A percentile compares a stretch with the other conserved stretches of the same genome.
These are phyloP conservation scores for Amblyornis subalaris DNA, from an alignment of 2,113 vertebrate species.

Conservation along the genomic window DNA sequence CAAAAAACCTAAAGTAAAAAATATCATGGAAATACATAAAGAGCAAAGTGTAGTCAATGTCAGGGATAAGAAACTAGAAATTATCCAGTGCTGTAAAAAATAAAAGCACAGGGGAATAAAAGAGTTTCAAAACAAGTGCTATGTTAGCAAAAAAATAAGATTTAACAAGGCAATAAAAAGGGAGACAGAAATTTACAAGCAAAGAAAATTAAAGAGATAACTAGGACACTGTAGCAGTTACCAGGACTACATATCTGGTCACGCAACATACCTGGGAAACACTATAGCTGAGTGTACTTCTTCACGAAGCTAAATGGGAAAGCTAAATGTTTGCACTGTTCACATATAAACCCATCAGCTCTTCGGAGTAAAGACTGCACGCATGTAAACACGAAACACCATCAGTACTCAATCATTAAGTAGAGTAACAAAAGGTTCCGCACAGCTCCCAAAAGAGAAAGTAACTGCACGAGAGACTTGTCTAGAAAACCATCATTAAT, in stretches of 20 bases:
- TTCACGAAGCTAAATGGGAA: neutral
- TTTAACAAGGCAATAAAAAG: neutral
- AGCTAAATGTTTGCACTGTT: neutral
- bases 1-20: fast-evolving
- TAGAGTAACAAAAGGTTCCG: neutral
- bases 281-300: neutral
- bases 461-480: neutral
- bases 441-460: neutral
- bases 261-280: fast-evolving
- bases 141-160: neutral
- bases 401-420: neutral
- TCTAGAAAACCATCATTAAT: neutral
- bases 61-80: neutral
- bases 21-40: neutral
- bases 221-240: neutral
- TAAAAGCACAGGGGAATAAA: neutral
- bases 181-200: neutral
- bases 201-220: neutral
- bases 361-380: neutral
- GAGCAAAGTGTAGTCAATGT: neutral
- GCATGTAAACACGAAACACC: neutral
- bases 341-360: neutral
- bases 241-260: neutral
- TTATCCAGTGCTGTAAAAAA: neutral
- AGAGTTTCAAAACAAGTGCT: neutral